Percentiles rank a stretch among this genome's conserved stretches.
Evolutionary conservation across 2,113 vertebrate species (phyloP).

Genomic region (Heterochromis multidens): DNA sequence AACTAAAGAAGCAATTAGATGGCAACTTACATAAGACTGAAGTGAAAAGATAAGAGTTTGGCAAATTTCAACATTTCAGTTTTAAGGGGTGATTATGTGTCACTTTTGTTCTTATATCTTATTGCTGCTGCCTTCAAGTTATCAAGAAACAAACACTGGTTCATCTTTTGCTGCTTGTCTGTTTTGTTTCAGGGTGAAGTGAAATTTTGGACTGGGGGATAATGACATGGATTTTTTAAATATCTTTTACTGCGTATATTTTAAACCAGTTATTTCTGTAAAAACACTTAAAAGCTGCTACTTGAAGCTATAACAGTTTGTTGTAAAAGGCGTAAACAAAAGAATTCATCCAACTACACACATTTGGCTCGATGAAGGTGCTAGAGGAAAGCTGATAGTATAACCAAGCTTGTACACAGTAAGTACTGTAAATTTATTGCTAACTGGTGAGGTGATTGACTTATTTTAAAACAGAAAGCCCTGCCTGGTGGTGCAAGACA

Average conservation of each 20-base stretch:
- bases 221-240: background rate
- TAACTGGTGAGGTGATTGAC: background rate
- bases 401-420: background rate
- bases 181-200: background rate
- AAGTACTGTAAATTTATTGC: background rate
- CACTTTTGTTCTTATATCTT: background rate
- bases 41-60: too few relatives aligned
- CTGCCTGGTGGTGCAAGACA: background rate
- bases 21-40: background rate
- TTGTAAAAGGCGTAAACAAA: background rate
- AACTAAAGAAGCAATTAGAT: background rate
- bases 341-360: background rate
- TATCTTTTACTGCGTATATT: background rate
- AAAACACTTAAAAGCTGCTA: background rate
- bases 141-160: background rate
- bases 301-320: background rate
- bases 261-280: background rate
- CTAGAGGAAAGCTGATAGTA: background rate
- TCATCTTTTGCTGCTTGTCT: background rate
- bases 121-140: background rate
- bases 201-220: background rate
- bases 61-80: too few relatives aligned
- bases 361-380: background rate
- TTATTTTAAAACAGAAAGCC: background rate
- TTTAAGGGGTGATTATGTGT: background rate